These are phyloP conservation scores for Lagria hirta DNA, from an alignment of 2,888 invertebrate species.

Conservation along the genomic window DNA sequence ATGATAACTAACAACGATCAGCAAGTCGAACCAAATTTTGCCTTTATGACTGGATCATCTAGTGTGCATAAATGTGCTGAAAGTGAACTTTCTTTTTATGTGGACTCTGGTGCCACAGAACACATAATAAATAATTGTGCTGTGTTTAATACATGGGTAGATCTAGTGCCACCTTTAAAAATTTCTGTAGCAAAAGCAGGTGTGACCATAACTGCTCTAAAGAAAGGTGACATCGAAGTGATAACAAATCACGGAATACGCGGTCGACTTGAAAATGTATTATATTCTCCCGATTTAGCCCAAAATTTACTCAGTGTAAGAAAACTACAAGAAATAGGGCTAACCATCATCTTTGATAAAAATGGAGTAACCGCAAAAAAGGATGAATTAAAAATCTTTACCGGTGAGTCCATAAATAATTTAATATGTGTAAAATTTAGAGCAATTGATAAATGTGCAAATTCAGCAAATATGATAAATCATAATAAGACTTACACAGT, in stretches of 20 bases:
- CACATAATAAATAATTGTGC: neutral
- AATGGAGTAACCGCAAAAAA: conserved; percentile 34
- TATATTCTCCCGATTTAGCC: conserved; percentile 41
- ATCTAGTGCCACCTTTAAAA: conserved; percentile 1
- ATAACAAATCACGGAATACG: conserved; percentile 32
- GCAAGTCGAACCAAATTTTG: too few species aligned
- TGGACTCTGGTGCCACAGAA: conserved; percentile 9
- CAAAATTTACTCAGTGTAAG: conserved; percentile 41
- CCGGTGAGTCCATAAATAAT: conserved; percentile 26
- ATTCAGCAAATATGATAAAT: neutral
- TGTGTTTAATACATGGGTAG: neutral
- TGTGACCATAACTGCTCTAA: conserved; percentile 24
- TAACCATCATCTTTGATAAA: conserved; percentile 39
- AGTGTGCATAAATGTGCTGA: too few species aligned
- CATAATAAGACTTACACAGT: conserved; percentile 1
- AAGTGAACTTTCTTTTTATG: too few species aligned
- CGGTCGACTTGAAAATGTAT: conserved; percentile 29
- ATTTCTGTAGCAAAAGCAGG: conserved; percentile 3
- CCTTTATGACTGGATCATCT: too few species aligned
- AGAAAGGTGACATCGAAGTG: conserved; percentile 38
- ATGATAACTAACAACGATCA: too few species aligned
- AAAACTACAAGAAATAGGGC: conserved; percentile 32
- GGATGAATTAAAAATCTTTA: conserved; percentile 30
- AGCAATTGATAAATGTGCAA: conserved; percentile 1
- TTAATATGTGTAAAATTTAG: conserved; percentile 3